Evolutionary conservation across 2,888 invertebrate species (phyloP).

Genomic region (Synanthedon formicaeformis): DNA sequence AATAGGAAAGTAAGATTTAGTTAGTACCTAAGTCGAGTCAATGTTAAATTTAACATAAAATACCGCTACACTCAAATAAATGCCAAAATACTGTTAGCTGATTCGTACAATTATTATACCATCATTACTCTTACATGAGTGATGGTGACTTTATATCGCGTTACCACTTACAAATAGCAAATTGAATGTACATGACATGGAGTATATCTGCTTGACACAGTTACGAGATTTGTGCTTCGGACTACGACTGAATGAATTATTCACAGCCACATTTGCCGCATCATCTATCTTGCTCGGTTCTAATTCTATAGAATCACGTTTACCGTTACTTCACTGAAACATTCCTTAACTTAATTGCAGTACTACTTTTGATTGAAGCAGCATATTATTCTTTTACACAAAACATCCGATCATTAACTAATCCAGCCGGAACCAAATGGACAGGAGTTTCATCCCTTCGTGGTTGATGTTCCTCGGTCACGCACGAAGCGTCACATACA

Average conservation of each 20-base stretch:
- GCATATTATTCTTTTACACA: too few species aligned
- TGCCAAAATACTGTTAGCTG: constrained; percentile 27
- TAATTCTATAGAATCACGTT: constrained; percentile 3
- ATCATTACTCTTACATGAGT: constrained; percentile 2
- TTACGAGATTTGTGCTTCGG: background rate
- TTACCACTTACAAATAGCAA: constrained; percentile 9
- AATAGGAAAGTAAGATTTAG: too few species aligned
- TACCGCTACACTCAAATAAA: constrained; percentile 17
- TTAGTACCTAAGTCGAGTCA: too few species aligned
- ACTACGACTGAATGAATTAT: background rate
- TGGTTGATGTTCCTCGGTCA: too few species aligned
- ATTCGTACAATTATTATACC: constrained; percentile 4
- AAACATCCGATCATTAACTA: too few species aligned
- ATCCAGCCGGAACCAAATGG: too few species aligned
- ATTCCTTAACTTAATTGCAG: too few species aligned
- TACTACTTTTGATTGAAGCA: too few species aligned
- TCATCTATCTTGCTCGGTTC: constrained; percentile 1
- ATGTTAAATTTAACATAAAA: too few species aligned
- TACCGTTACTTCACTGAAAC: constrained; percentile 1
- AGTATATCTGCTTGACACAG: constrained; percentile 23
- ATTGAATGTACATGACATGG: constrained; percentile 9
- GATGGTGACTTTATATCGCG: constrained; percentile 3
- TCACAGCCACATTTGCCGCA: background rate
- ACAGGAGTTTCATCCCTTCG: too few species aligned
- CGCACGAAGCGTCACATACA: too few species aligned